phyloP scores from a whole-genome alignment of 2,797 vertebrate genomes.

The Leucoraja ocellata region DNA sequence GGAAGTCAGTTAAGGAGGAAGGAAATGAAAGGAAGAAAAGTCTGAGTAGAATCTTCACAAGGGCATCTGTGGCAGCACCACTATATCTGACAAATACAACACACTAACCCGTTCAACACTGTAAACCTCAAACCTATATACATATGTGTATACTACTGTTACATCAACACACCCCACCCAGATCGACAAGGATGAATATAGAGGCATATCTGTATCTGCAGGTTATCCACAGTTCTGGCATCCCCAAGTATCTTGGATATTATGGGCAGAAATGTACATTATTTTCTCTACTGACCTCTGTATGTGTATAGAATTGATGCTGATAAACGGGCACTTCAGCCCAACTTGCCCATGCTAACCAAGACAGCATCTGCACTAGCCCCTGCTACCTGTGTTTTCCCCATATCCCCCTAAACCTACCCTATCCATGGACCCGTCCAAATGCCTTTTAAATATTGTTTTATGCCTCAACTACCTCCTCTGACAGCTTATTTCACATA shows the following conservation, averaged over 20 bases:
- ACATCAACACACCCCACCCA: not conserved
- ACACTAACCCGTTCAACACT: not conserved
- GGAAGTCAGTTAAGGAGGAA: conserved; percentile 31
- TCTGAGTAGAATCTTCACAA: conserved; percentile 10
- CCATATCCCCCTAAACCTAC: too few species aligned
- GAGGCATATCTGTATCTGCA: not conserved
- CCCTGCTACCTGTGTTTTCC: too few species aligned
- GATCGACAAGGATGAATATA: not conserved
- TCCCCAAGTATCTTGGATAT: not conserved
- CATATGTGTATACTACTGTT: not conserved
- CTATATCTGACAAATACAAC: not conserved
- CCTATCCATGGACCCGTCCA: too few species aligned
- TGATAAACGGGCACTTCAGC: too few species aligned
- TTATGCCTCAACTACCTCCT: too few species aligned
- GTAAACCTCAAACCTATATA: not conserved
- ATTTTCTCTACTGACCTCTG: not conserved
- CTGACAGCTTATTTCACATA: too few species aligned
- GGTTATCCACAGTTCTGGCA: not conserved
- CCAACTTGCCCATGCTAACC: too few species aligned
- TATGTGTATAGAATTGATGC: too few species aligned
- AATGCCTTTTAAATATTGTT: too few species aligned
- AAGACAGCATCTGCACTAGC: too few species aligned
- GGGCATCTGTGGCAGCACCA: not conserved
- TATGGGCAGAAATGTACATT: not conserved
- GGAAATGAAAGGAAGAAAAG: conserved; percentile 25